Conservation (phyloP, 2,888 invertebrate genomes). For the Aquatica leii region DNA sequence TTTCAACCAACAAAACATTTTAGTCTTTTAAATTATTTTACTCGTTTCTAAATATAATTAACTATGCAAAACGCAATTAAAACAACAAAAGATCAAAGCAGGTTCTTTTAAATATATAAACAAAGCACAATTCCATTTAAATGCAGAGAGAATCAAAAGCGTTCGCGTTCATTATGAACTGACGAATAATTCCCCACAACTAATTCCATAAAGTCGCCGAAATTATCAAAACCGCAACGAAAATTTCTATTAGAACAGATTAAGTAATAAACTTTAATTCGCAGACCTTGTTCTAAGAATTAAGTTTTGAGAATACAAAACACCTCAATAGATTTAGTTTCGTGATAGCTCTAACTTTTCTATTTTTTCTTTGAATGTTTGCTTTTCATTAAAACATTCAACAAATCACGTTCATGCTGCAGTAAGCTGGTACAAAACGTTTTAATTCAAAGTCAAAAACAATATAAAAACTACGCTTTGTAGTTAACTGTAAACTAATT, state of each 20-base stretch:
- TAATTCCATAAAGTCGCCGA: constrained; percentile 20
- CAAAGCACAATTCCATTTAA: not conserved
- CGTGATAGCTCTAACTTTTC: too few species aligned
- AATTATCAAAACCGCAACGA: constrained; percentile 31
- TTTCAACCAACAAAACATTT: too few species aligned
- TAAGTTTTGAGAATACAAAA: constrained; percentile 38
- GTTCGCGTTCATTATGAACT: constrained; percentile 17
- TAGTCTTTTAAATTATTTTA: too few species aligned
- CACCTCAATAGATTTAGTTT: constrained; percentile 1
- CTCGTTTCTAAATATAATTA: too few species aligned
- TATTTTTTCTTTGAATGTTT: too few species aligned
- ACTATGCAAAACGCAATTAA: constrained; percentile 2
- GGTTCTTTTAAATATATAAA: constrained; percentile 7
- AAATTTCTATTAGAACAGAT: constrained; percentile 24
- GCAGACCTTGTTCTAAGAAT: constrained; percentile 37
- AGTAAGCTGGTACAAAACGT: too few species aligned
- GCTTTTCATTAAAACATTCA: too few species aligned
- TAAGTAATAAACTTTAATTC: constrained; percentile 39
- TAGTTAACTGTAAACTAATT: too few species aligned
- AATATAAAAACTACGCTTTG: too few species aligned
- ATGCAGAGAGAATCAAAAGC: not conserved
- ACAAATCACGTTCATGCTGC: too few species aligned
- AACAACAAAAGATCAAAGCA: constrained; percentile 1
- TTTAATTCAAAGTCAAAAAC: too few species aligned
- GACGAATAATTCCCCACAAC: constrained; percentile 21